A percentile compares a stretch with the other conserved stretches of the same genome.
phyloP scores from a whole-genome alignment of 1,140 invertebrate species.

The Hyposmocoma kahamanoa region DNA sequence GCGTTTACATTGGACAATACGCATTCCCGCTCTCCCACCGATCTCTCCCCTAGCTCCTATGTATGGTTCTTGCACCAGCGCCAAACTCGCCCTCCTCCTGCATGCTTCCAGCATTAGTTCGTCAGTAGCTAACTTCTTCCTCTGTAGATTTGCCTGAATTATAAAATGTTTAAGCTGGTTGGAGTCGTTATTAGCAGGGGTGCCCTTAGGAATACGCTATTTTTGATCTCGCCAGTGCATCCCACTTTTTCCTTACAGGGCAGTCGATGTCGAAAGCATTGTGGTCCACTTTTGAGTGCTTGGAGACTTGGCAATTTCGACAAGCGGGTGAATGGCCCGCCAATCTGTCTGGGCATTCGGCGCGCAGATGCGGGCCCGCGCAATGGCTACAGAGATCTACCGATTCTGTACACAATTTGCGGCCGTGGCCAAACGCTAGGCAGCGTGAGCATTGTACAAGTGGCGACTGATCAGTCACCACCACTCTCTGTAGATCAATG shows the following conservation, averaged over 20 bases:
- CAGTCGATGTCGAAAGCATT: conserved; percentile 14
- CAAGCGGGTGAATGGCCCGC: conserved; percentile 3
- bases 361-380: conserved; percentile 6
- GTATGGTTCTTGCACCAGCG: conserved; percentile 28
- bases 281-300: not conserved
- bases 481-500: conserved; percentile 14
- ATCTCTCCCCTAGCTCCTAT: conserved; percentile 12
- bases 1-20: conserved; percentile 23
- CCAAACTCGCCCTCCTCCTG: conserved; percentile 3
- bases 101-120: conserved; percentile 12
- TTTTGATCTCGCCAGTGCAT: conserved; percentile 19
- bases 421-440: conserved; percentile 21
- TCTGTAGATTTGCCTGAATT: conserved; percentile 22
- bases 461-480: conserved; percentile 14
- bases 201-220: conserved; percentile 23
- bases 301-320: not conserved
- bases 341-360: conserved; percentile 5
- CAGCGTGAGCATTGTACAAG: conserved; percentile 22
- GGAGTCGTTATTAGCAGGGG: not conserved
- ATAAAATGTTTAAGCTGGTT: conserved; percentile 5
- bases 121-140: conserved; percentile 17
- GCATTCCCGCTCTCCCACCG: conserved; percentile 14
- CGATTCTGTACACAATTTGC: conserved; percentile 5
- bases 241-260: conserved; percentile 15
- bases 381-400: conserved; percentile 15